These are phyloP conservation scores for Acanthococcus lagerstroemiae DNA, from an alignment of 2,888 invertebrate genomes.

Conservation along the genomic window DNA sequence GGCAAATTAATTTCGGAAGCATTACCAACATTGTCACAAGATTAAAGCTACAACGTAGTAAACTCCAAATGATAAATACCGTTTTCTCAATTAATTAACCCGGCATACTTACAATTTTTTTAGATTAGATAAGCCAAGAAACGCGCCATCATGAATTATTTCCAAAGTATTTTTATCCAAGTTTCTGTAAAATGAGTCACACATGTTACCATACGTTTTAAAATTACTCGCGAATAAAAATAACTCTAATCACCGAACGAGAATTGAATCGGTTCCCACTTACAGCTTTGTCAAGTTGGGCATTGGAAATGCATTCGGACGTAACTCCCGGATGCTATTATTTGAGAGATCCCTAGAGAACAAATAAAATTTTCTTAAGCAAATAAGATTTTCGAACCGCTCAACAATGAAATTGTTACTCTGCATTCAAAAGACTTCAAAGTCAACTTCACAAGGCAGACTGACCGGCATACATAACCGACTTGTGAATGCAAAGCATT, in stretches of 20 bases:
- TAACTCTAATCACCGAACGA: background rate
- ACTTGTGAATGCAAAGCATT: no score
- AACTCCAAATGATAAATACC: conserved; percentile 42
- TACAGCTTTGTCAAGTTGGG: conserved; percentile 60
- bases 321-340: conserved; percentile 52
- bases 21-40: no score
- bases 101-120: conserved; percentile 47
- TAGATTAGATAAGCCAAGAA: conserved; percentile 61
- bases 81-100: conserved; percentile 54
- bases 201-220: background rate
- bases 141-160: conserved; percentile 61
- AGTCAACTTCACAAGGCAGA: no score
- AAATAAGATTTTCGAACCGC: background rate
- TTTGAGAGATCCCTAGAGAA: conserved; percentile 55
- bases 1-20: background rate
- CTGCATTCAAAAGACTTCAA: no score
- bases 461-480: no score
- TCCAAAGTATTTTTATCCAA: conserved; percentile 69
- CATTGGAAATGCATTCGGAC: conserved; percentile 51
- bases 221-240: background rate
- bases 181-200: conserved; percentile 44
- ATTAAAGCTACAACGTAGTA: background rate
- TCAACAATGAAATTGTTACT: no score
- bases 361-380: background rate
- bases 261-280: conserved; percentile 41